Evolutionary conservation across 2,113 vertebrate genomes (phyloP), one percentile per base, ranked within the genome.

Genomic region (Erpornis zantholeuca): DNA sequence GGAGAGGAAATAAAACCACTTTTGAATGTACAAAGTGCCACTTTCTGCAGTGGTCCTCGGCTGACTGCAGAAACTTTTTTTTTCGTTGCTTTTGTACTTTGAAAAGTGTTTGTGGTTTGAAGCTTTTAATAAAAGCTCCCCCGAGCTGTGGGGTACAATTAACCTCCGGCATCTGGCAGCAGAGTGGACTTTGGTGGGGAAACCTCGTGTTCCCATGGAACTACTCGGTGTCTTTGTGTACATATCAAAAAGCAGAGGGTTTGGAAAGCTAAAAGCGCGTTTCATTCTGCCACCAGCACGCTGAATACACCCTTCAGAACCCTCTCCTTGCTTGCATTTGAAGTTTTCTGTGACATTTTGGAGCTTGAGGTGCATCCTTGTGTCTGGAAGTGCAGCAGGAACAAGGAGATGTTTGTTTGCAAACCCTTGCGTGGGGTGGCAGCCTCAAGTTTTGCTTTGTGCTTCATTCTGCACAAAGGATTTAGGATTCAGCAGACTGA

Each of bases 251-350:
- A 93, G 24, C 60, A 59, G 27, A 88, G 63, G 63, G 49, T 52
- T 94, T 87, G 69, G 49, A 77, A 66, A 23, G 59, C 49, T 82
- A 4, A 86, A 90, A 88, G 49, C 12, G 2, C 1, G 0, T 84
- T 88, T 90, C 15, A 5, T 82, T 80, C 38, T 83, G 69, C 47
- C 15, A 9, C 47, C 33, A 22, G 56, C 25, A 3, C 1, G 0
- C 38, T 2, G 8, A 16, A 35, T 11, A 5, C 0, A 0, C 3
- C 5, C 68, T 44, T 52, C 11, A 21, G 61, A 90, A 16, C 47
- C 56, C 65, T 60, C 45, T 66, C 44, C 50, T 57, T n/a, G 33
- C 69, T 47, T 17, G 65, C 11, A 3, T 45, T 64, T 38, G 70
- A 61, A 76, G 36, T 68, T 27, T 11, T n/a, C 38, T 3, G 3